These are phyloP conservation scores for Brachionus koreanus DNA, from an alignment of 1,140 invertebrate species.

Conservation along the genomic window DNA sequence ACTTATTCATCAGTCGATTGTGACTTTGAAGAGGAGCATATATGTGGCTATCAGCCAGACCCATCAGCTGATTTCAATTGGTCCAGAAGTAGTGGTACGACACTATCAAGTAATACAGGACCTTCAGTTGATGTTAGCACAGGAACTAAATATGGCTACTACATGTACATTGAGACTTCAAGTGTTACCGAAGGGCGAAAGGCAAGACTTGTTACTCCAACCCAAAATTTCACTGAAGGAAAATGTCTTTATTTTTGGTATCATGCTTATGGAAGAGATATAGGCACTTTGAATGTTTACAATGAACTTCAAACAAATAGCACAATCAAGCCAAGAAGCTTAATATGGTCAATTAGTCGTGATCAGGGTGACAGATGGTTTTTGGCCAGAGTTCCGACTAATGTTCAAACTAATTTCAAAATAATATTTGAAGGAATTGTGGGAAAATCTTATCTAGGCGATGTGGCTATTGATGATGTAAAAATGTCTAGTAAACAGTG, in stretches of 20 bases:
- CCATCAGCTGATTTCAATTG: conserved; percentile 41
- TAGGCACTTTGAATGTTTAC: conserved; percentile 52
- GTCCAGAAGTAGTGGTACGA: conserved; percentile 44
- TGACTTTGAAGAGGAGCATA: conserved; percentile 35
- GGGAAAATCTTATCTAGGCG: not conserved
- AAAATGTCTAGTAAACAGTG: not conserved
- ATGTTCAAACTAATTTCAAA: not conserved
- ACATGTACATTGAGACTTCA: conserved; percentile 48
- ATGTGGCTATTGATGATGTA: conserved; percentile 27
- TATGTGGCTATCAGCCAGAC: conserved; percentile 28
- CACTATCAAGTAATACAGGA: conserved; percentile 49
- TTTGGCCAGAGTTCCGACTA: not conserved
- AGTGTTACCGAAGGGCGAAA: not conserved
- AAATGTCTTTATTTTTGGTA: conserved; percentile 49
- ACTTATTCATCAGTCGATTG: not conserved
- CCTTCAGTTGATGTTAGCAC: conserved; percentile 48
- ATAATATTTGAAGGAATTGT: conserved; percentile 36
- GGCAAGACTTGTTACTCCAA: not conserved
- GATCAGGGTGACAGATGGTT: conserved; percentile 8
- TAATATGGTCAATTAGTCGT: not conserved
- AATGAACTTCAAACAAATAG: conserved; percentile 48
- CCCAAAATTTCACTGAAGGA: not conserved
- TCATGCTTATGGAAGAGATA: conserved; percentile 50
- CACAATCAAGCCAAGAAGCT: conserved; percentile 45
- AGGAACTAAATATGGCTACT: conserved; percentile 47